phyloP scores from a whole-genome alignment of 92 coral and sea anemone species.

The Parazoanthus darwini region DNA sequence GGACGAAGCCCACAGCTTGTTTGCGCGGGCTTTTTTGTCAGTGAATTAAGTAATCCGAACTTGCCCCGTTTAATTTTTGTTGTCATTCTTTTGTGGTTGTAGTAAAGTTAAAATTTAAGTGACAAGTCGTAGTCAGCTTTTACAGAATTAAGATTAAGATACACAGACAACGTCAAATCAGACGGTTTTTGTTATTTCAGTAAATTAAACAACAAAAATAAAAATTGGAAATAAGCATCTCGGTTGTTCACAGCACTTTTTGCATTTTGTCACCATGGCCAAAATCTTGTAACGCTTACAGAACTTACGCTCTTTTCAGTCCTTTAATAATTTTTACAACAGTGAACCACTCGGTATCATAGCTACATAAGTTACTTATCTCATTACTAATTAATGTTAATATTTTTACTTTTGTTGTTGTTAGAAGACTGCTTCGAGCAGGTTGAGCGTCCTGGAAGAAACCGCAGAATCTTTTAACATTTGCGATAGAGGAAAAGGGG shows the following conservation, averaged over 20 bases:
- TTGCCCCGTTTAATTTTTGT: neutral
- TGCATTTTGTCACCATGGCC: neutral
- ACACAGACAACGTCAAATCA: neutral
- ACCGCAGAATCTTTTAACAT: conserved; percentile 22
- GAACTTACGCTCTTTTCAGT: neutral
- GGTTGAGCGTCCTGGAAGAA: neutral
- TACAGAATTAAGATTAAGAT: too few relatives aligned
- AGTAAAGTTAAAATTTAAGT: neutral
- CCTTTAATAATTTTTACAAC: neutral
- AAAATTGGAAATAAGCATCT: neutral
- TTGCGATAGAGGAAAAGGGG: neutral
- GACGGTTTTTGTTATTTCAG: neutral
- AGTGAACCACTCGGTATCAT: neutral
- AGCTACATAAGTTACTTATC: neutral
- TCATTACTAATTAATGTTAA: conserved; percentile 14
- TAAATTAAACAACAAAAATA: neutral
- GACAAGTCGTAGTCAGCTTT: neutral
- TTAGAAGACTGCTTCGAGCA: neutral
- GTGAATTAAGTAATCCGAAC: neutral
- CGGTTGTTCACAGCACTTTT: neutral
- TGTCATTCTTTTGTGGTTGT: neutral
- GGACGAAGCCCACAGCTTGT: neutral
- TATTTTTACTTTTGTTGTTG: neutral
- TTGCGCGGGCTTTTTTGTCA: neutral
- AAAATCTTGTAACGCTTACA: neutral